phyloP scores from a whole-genome alignment of 2,797 vertebrate species.

The Psittacula derbiana region DNA sequence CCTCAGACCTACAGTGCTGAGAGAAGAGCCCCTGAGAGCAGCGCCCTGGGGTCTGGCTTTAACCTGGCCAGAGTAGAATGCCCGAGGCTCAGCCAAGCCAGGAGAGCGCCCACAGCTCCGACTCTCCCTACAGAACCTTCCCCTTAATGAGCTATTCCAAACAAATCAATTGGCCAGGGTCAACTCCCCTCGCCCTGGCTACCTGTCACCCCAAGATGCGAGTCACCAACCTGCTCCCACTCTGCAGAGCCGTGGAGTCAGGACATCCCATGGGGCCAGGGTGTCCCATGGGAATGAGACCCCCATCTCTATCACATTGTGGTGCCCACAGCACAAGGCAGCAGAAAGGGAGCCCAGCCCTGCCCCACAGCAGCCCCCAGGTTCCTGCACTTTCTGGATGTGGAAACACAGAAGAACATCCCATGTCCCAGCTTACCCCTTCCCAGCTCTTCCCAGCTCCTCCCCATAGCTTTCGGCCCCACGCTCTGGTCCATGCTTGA shows the following conservation, averaged over 20 bases:
- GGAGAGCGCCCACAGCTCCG: neutral
- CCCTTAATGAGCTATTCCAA: neutral
- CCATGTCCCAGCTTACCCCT: accelerated
- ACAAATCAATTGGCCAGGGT: neutral
- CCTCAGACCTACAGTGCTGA: neutral
- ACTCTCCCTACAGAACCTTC: accelerated
- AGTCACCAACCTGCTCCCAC: neutral
- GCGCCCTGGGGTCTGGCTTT: neutral
- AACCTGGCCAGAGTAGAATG: neutral
- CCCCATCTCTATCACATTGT: neutral
- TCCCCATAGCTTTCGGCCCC: neutral
- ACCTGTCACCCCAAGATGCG: neutral
- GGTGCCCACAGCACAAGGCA: neutral
- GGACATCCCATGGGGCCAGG: neutral
- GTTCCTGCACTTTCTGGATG: accelerated
- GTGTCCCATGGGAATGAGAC: neutral
- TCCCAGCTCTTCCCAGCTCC: neutral
- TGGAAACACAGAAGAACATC: accelerated
- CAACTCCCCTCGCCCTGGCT: neutral
- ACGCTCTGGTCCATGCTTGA: neutral
- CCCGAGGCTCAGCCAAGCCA: neutral
- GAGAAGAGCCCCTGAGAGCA: neutral
- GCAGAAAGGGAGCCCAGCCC: neutral
- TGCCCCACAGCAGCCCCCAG: neutral
- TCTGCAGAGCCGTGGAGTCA: neutral